Evolutionary conservation across 2,113 vertebrate genomes (phyloP).

Genomic region (Sula dactylatra): DNA sequence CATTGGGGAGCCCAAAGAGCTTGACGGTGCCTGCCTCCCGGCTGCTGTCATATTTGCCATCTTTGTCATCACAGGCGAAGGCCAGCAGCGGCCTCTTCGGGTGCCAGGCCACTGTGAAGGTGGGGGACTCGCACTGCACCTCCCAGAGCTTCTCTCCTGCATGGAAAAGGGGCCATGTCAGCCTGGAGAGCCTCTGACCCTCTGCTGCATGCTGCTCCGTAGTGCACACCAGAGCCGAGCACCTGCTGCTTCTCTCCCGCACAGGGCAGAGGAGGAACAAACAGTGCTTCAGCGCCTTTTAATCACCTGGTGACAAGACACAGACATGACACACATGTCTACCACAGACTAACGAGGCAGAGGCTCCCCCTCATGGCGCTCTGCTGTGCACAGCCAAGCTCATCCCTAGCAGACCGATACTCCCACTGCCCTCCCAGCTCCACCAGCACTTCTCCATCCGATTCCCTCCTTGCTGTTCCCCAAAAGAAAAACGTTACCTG

Average conservation of each 20-base stretch:
- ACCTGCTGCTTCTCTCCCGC: background rate
- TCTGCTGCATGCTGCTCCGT: background rate
- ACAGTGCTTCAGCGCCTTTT: background rate
- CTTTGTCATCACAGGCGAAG: conserved; percentile 97
- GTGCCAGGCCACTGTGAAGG: conserved; percentile 98
- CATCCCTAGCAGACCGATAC: background rate
- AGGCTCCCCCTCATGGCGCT: conserved; percentile 28
- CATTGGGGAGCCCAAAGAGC: conserved; percentile 96
- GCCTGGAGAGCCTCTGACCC: background rate
- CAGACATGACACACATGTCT: background rate
- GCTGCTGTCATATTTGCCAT: conserved; percentile 97
- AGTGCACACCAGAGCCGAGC: background rate
- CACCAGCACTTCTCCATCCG: background rate
- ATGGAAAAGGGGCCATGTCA: background rate
- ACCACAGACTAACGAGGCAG: background rate
- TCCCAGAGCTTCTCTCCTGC: conserved; percentile 98
- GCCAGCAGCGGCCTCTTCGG: conserved; percentile 93
- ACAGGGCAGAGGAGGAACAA: background rate
- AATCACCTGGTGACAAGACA: conserved; percentile 13
- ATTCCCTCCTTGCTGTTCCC: background rate
- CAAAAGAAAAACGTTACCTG: conserved; percentile 74
- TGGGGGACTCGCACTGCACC: conserved; percentile 98
- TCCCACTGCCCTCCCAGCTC: background rate
- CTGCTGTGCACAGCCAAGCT: background rate
- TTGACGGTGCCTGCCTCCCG: conserved; percentile 96